Evolutionary conservation across 2,113 vertebrate species (phyloP).

Genomic region (Malaclemys terrapin): DNA sequence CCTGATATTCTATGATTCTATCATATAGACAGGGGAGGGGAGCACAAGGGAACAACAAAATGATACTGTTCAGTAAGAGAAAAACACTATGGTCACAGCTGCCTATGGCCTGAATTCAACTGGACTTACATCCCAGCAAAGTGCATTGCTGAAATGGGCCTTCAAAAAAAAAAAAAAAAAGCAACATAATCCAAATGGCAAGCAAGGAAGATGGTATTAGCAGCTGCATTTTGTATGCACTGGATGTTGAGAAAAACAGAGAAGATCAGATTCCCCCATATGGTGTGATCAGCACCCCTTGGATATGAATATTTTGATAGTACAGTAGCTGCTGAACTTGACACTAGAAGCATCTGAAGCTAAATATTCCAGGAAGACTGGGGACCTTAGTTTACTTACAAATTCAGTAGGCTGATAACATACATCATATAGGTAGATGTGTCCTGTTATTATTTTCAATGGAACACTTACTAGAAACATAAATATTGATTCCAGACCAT

Average conservation of each 20-base stretch:
- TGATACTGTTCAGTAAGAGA: background rate
- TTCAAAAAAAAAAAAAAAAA: background rate
- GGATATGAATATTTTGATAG: background rate
- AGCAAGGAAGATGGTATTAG: background rate
- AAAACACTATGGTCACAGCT: background rate
- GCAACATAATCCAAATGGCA: background rate
- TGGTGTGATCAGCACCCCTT: background rate
- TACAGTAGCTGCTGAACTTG: background rate
- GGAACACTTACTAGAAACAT: background rate
- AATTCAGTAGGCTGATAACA: background rate
- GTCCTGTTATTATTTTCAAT: background rate
- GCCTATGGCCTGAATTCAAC: background rate
- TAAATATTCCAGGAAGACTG: background rate
- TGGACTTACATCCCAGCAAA: background rate
- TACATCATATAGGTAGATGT: background rate
- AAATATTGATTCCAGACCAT: background rate
- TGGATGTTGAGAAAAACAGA: background rate
- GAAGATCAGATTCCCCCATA: background rate
- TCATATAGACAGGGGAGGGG: background rate
- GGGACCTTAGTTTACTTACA: background rate
- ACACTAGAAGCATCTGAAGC: background rate
- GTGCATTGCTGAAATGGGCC: background rate
- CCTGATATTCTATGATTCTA: too few species aligned
- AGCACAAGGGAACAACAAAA: background rate
- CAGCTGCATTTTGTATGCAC: background rate